A percentile compares a stretch with the other conserved stretches of the same genome.
Conservation (phyloP, 2,797 vertebrate genomes). For the Platalea minor region DNA sequence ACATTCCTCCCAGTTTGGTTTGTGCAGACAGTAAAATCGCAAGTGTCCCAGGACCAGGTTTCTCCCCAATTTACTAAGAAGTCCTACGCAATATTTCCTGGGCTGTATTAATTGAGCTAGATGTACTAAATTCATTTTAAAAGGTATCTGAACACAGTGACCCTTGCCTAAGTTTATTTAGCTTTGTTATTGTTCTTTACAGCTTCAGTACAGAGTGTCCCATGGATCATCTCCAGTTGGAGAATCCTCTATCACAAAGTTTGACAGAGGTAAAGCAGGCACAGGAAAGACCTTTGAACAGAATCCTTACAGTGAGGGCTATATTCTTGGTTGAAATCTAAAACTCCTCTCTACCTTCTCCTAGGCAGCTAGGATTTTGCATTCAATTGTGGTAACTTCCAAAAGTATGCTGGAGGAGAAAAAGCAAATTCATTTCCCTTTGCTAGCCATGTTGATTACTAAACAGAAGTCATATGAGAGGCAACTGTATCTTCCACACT, state of each 20-base stretch:
- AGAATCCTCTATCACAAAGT: neutral
- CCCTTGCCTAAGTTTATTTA: neutral
- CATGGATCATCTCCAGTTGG: neutral
- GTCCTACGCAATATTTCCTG: fast-evolving
- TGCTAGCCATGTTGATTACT: neutral
- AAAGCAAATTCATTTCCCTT: neutral
- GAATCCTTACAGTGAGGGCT: neutral
- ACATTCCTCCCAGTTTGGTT: neutral
- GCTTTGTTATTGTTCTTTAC: neutral
- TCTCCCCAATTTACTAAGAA: neutral
- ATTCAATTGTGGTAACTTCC: neutral
- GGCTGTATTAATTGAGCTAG: neutral
- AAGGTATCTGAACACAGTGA: neutral
- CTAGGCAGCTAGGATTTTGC: neutral
- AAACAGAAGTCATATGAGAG: neutral
- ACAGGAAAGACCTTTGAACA: neutral
- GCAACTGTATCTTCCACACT: neutral
- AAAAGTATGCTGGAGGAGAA: neutral
- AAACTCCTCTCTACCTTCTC: neutral
- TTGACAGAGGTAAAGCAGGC: neutral
- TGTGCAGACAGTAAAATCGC: neutral
- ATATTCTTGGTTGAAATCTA: neutral
- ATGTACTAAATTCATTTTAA: neutral
- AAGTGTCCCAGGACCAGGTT: neutral
- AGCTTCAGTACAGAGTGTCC: neutral